A percentile compares a stretch with the other conserved stretches of the same genome.
These are phyloP conservation scores for Drosophila kanapiae DNA, from an alignment of 1,140 invertebrate genomes.

Conservation along the genomic window DNA sequence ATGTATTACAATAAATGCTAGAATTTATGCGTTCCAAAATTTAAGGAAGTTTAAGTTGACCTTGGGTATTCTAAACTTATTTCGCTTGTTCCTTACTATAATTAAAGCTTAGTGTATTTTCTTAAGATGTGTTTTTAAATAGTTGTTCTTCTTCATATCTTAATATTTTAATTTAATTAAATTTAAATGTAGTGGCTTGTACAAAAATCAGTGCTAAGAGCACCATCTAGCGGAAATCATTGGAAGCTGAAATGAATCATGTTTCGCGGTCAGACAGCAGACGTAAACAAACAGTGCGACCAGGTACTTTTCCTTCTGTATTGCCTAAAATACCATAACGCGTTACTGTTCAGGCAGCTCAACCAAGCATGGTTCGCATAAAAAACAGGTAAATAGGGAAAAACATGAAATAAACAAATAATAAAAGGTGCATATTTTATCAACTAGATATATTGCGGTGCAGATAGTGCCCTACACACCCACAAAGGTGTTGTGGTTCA, in stretches of 20 bases:
- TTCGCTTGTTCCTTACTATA: too few relatives aligned
- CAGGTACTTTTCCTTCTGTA: not conserved
- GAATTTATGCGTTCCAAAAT: not conserved
- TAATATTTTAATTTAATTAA: not conserved
- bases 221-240: not conserved
- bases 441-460: constrained; percentile 88
- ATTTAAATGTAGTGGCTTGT: too few relatives aligned
- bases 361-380: constrained; percentile 88
- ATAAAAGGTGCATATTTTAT: not conserved
- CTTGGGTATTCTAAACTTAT: not conserved
- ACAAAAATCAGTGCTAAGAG: not conserved
- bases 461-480: constrained; percentile 86
- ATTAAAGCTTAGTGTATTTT: too few relatives aligned
- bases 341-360: not conserved
- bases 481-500: constrained; percentile 86
- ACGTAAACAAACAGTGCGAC: not conserved
- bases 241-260: not conserved
- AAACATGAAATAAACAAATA: constrained; percentile 30
- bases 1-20: not conserved
- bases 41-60: not conserved
- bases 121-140: too few relatives aligned
- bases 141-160: not conserved
- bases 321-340: not conserved
- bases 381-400: constrained; percentile 88
- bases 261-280: not conserved